Evolutionary conservation across 2,888 invertebrate species (phyloP).

Genomic region (Eupsilia transversa): DNA sequence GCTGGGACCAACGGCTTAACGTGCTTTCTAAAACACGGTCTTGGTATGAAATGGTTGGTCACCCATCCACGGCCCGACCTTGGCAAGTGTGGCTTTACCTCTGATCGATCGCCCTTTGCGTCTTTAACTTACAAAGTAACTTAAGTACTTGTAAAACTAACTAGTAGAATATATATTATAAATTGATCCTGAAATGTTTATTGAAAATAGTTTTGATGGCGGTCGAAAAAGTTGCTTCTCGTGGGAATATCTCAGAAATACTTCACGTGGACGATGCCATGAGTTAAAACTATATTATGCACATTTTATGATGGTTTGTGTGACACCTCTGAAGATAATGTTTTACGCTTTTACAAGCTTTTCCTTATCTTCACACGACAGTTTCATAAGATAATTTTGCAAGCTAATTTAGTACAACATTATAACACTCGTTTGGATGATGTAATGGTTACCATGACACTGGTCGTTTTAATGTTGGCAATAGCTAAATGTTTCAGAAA

Average conservation of each 20-base stretch:
- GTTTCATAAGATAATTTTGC: background rate
- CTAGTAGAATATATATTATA: background rate
- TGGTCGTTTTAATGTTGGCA: too few relatives aligned
- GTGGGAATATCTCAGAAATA: background rate
- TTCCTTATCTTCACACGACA: background rate
- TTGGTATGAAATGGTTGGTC: background rate
- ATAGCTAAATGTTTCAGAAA: too few relatives aligned
- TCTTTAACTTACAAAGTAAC: background rate
- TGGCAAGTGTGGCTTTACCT: background rate
- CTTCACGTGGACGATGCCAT: background rate
- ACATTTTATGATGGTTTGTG: background rate
- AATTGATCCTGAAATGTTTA: conserved; percentile 24
- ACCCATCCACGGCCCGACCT: background rate
- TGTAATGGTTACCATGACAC: too few relatives aligned
- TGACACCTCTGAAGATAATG: background rate
- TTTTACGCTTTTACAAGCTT: background rate
- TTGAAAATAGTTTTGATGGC: conserved; percentile 21
- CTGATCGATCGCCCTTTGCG: background rate
- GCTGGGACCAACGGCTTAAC: background rate
- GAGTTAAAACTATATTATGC: background rate
- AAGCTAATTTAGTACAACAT: too few relatives aligned
- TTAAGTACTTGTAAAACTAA: conserved; percentile 14
- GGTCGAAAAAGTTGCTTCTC: background rate
- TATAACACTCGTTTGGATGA: too few relatives aligned
- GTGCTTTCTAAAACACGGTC: background rate